These are phyloP conservation scores for Himalopsyche japonica DNA, from an alignment of 2,888 invertebrate species.

Conservation along the genomic window DNA sequence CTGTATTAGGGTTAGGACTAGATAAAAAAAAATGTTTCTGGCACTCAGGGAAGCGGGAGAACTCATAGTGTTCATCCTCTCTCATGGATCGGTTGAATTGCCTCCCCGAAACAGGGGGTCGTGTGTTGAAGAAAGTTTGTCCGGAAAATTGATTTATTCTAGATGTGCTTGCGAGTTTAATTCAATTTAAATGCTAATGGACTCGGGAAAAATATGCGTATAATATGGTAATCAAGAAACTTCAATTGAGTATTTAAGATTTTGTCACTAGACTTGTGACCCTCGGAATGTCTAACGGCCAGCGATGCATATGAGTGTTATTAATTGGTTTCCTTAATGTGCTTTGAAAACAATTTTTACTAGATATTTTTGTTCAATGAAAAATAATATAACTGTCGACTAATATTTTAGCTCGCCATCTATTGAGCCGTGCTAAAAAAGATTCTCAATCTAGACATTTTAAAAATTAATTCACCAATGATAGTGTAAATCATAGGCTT, in stretches of 20 bases:
- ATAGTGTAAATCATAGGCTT: too few relatives aligned
- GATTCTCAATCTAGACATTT: too few relatives aligned
- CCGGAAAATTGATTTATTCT: conserved; percentile 5
- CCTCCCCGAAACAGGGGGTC: not conserved
- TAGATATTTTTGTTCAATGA: not conserved
- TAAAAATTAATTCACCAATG: too few relatives aligned
- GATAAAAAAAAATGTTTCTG: not conserved
- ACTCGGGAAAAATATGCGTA: not conserved
- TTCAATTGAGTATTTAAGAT: conserved; percentile 4
- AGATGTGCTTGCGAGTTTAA: not conserved
- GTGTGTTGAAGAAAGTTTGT: not conserved
- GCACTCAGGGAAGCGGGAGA: not conserved
- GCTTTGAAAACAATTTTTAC: not conserved
- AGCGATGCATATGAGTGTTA: not conserved
- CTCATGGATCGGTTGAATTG: not conserved
- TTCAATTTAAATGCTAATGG: conserved; percentile 3
- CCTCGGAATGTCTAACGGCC: not conserved
- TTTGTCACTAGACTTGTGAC: not conserved
- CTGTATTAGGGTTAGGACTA: not conserved
- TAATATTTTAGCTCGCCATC: too few relatives aligned
- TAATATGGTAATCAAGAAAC: not conserved
- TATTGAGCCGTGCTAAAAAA: too few relatives aligned
- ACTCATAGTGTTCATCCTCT: not conserved
- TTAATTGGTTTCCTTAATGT: not conserved
- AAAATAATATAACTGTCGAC: too few relatives aligned